These are phyloP conservation scores for Auanema sp. DNA, from an alignment of 2,888 invertebrate genomes.

Conservation along the genomic window DNA sequence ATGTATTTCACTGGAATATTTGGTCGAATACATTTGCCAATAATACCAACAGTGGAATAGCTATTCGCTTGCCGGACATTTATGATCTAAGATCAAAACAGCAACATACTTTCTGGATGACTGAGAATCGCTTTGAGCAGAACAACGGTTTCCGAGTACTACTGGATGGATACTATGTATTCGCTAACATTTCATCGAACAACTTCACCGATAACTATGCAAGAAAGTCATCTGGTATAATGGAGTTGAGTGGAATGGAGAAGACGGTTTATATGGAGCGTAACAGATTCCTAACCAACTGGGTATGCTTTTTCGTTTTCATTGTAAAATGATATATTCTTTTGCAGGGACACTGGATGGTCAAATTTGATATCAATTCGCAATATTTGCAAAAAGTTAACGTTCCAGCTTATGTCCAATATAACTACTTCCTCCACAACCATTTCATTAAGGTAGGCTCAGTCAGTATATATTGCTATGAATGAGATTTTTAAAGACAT, in stretches of 20 bases:
- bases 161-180: conserved; percentile 90
- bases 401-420: conserved; percentile 52
- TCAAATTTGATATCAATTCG: conserved; percentile 49
- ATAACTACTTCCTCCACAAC: conserved; percentile 60
- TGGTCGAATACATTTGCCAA: conserved; percentile 73
- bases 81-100: conserved; percentile 55
- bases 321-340: too few relatives aligned
- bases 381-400: conserved; percentile 43
- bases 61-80: conserved; percentile 77
- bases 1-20: conserved; percentile 87
- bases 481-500: conserved; percentile 4
- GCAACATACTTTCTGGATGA: conserved; percentile 53
- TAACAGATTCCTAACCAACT: conserved; percentile 60
- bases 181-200: conserved; percentile 83
- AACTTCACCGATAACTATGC: conserved; percentile 83
- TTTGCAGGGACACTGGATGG: conserved; percentile 61
- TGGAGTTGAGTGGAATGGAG: conserved; percentile 80
- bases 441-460: conserved; percentile 37
- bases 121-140: conserved; percentile 73
- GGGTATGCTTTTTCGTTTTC: conserved; percentile 30
- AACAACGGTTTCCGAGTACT: conserved; percentile 83
- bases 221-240: conserved; percentile 73
- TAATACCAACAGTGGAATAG: conserved; percentile 83
- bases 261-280: conserved; percentile 82
- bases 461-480: background rate